phyloP scores from a whole-genome alignment of 2,797 vertebrate species.

The Acanthurus leucopareius region DNA sequence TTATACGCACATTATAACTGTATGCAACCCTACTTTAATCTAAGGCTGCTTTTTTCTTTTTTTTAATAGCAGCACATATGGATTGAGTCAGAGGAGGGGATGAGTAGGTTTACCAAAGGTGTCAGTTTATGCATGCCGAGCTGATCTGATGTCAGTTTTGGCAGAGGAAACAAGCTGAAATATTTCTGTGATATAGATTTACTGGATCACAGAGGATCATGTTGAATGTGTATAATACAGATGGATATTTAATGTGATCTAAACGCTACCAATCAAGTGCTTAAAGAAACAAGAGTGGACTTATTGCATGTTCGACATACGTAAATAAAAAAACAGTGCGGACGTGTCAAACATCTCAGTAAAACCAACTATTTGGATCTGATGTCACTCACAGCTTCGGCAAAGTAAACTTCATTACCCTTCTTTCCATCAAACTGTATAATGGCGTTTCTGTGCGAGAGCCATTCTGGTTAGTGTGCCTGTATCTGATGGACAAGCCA shows the following conservation, averaged over 20 bases:
- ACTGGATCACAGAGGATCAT: slow-evolving; percentile 40
- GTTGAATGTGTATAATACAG: slow-evolving; percentile 37
- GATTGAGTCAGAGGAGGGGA: slow-evolving; percentile 30
- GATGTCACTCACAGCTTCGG: slow-evolving; percentile 53
- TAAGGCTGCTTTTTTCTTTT: slow-evolving; percentile 19
- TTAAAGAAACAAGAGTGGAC: slow-evolving; percentile 37
- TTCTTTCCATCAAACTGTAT: slow-evolving; percentile 51
- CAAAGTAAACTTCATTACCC: slow-evolving; percentile 65
- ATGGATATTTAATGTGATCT: slow-evolving; percentile 44
- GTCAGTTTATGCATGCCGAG: slow-evolving; percentile 24
- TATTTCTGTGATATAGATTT: slow-evolving; percentile 22
- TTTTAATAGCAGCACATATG: slow-evolving; percentile 40
- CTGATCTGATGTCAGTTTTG: slow-evolving; percentile 33
- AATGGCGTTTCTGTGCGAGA: slow-evolving; percentile 64
- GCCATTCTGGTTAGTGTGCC: slow-evolving; percentile 41
- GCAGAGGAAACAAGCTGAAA: slow-evolving; percentile 22
- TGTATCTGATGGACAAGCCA: slow-evolving; percentile 54
- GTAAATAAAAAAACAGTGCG: slow-evolving; percentile 40
- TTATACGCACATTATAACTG: slow-evolving; percentile 36
- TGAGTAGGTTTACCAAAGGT: slow-evolving; percentile 36
- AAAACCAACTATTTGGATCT: slow-evolving; percentile 54
- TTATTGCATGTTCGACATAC: slow-evolving; percentile 42
- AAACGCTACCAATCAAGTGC: slow-evolving; percentile 40
- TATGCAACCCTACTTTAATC: slow-evolving; percentile 32
- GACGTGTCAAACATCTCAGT: slow-evolving; percentile 58